Percentiles rank a stretch among this genome's conserved stretches.
Evolutionary conservation across 2,113 vertebrate species (phyloP).

Genomic region (Tragelaphus buxtoni): DNA sequence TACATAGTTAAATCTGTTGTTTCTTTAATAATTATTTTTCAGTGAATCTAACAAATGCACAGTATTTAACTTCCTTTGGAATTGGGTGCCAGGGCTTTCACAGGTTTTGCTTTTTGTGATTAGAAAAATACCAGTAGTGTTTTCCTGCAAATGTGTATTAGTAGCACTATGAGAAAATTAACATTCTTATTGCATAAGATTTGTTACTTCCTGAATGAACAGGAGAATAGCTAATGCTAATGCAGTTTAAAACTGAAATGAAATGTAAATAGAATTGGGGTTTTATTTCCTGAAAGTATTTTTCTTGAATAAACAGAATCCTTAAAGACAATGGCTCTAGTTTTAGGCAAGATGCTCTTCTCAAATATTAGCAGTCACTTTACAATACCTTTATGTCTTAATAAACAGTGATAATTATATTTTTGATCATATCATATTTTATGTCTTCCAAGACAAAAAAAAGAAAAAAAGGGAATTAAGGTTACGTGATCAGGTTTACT

Average conservation of each 20-base stretch:
- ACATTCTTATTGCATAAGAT: background rate
- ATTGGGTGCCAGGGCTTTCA: background rate
- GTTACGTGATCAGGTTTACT: slow-evolving; percentile 26
- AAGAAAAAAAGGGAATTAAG: background rate
- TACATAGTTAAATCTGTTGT: background rate
- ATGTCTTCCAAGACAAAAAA: background rate
- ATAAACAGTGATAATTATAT: background rate
- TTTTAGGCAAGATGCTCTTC: background rate
- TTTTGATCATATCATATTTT: background rate
- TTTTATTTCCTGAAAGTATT: background rate
- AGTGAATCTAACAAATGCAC: background rate
- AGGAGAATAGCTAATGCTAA: background rate
- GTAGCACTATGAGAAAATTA: background rate
- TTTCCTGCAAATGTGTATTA: background rate
- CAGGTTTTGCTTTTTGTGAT: background rate
- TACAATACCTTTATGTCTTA: background rate
- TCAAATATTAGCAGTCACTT: slow-evolving; percentile 3
- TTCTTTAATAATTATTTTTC: background rate
- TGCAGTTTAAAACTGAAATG: background rate
- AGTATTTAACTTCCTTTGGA: background rate
- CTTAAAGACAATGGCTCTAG: background rate
- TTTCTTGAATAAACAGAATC: background rate
- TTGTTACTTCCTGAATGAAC: background rate
- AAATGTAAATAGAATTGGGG: slow-evolving; percentile 20
- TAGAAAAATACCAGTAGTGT: background rate